phyloP scores from a whole-genome alignment of 2,797 vertebrate genomes.

The Cryptoprocta ferox region DNA sequence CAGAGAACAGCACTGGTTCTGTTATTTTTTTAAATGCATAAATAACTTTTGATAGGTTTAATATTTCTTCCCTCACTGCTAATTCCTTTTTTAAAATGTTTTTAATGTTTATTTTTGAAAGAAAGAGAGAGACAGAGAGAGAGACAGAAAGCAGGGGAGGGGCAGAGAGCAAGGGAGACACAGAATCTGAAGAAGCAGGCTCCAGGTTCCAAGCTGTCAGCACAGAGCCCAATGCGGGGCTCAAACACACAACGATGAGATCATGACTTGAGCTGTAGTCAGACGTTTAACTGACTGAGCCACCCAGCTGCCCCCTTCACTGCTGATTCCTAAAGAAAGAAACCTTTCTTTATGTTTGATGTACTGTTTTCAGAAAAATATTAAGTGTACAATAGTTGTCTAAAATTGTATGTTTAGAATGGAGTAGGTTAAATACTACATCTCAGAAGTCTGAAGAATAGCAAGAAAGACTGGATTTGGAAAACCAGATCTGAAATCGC shows the following conservation, averaged over 20 bases:
- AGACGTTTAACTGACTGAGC: too few relatives aligned
- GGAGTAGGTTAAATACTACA: conserved; percentile 15
- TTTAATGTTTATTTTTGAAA: too few relatives aligned
- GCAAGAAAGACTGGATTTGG: conserved; percentile 48
- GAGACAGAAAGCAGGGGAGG: too few relatives aligned
- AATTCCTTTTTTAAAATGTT: too few relatives aligned
- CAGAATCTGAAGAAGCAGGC: too few relatives aligned
- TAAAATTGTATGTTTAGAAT: conserved; percentile 42
- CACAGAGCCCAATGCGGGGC: too few relatives aligned
- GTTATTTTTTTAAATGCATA: conserved; percentile 55
- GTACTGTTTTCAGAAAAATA: conserved; percentile 54
- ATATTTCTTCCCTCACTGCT: conserved; percentile 45
- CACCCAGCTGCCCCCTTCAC: too few relatives aligned
- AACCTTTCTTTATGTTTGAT: conserved; percentile 56
- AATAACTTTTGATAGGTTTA: conserved; percentile 56
- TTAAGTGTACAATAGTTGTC: background rate
- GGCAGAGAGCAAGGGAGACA: too few relatives aligned
- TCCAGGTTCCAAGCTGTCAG: too few relatives aligned
- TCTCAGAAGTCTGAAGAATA: conserved; percentile 61
- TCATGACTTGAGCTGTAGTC: too few relatives aligned
- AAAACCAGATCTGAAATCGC: conserved; percentile 57
- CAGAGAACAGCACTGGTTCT: conserved; percentile 68
- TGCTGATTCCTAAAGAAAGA: conserved; percentile 13
- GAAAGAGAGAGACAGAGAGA: too few relatives aligned
- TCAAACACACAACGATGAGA: too few relatives aligned